Conservation (phyloP, 2,113 vertebrate genomes). For the Callospermophilus lateralis region DNA sequence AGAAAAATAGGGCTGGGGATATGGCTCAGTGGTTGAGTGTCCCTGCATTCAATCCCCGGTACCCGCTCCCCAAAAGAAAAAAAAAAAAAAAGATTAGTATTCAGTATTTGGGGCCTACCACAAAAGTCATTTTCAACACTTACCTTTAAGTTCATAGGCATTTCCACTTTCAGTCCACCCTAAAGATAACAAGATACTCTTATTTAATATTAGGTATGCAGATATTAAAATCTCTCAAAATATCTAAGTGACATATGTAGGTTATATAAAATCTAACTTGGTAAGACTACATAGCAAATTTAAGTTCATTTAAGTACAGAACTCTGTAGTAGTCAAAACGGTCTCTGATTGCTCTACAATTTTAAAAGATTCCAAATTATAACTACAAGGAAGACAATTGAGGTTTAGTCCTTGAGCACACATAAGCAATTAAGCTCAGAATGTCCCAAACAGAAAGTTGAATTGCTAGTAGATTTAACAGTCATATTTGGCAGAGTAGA, state of each 20-base stretch:
- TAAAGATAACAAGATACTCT: constrained; percentile 76
- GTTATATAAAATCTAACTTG: constrained; percentile 30
- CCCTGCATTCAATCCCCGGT: too few species aligned
- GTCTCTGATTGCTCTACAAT: background rate
- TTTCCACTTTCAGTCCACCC: constrained; percentile 92
- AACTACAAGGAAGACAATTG: background rate
- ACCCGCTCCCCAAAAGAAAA: too few species aligned
- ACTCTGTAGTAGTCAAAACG: background rate
- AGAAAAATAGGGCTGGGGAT: too few species aligned
- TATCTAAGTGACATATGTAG: background rate
- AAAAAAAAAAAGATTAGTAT: background rate
- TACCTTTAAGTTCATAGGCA: constrained; percentile 91
- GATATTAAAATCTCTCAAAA: constrained; percentile 38
- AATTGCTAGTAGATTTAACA: background rate
- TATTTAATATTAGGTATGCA: constrained; percentile 40
- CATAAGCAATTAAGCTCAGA: background rate
- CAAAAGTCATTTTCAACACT: constrained; percentile 64
- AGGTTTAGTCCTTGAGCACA: background rate
- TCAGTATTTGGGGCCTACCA: background rate
- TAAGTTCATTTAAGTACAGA: constrained; percentile 23
- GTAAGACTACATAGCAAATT: background rate
- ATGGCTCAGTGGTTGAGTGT: too few species aligned
- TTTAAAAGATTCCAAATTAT: background rate
- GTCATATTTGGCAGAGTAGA: background rate
- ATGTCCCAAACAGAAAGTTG: background rate